Base-by-base conservation (phyloP, 1,140 invertebrate genomes). In the Phymorhynchus buccinoides region DNA sequence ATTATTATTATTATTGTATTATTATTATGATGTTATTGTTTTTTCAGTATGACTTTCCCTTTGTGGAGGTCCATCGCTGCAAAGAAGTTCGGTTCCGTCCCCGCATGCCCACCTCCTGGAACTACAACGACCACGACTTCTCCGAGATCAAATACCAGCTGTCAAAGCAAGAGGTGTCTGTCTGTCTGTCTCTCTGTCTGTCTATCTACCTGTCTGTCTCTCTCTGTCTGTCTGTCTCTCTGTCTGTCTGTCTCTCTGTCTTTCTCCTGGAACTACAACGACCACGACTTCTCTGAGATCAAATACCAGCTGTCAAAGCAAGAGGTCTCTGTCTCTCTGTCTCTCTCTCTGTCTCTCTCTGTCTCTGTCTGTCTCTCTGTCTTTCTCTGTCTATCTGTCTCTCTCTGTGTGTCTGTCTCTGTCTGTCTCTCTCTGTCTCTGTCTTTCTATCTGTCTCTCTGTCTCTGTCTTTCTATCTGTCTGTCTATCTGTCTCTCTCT, bases 11-110 rank as follows among this genome's bases (percentile, higher is more conserved):
- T n/a, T n/a, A n/a, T n/a, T n/a, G n/a, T n/a, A n/a, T n/a, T n/a
- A n/a, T n/a, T n/a, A n/a, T n/a, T n/a, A n/a, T n/a, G n/a, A 14
- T 85, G 32, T 78, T 83, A 48, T 77, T 56, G 22, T 80, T 84
- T 87, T 81, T 73, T n/a, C 42, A 93, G 91, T 90, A 92, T 89
- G 90, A 90, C 79, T 91, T 92, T 82, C 90, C 91, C 9, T 93
- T 93, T 87, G 88, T 92, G 32, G 91, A 92, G 79, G 80, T 87
- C 0, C 78, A 88, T 52, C 85, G 89, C 52, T 90, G 90, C 1
- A 92, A 91, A 82, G 91, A 93, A 83, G 88, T 92, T 0, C 87
- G 89, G 68, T 91, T 92, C 77, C 87, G 90, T 22, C 89, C 90
- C 14, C 87, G 90, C 0, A 86, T 89, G 22, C 90, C 89, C 9